Evolutionary conservation across 2,113 vertebrate genomes (phyloP).

Genomic region (Takifugu flavidus): DNA sequence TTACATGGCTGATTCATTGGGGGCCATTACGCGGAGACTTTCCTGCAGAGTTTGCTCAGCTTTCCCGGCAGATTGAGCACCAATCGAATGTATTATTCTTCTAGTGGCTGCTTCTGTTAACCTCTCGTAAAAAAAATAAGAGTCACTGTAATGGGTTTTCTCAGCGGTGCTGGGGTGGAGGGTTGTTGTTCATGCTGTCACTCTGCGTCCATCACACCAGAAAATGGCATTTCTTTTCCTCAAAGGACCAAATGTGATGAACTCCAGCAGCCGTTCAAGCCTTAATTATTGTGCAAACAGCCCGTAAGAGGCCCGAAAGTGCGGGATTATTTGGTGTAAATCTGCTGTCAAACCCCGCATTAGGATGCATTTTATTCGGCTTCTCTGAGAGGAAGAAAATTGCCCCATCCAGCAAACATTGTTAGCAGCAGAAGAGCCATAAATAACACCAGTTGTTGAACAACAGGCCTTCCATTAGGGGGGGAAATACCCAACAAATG

Average conservation of each 20-base stretch:
- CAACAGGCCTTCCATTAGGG: slow-evolving; percentile 4
- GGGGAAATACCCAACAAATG: slow-evolving; percentile 11
- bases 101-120: slow-evolving; percentile 1
- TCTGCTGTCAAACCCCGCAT: not conserved
- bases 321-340: not conserved
- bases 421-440: not conserved
- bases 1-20: slow-evolving; percentile 30
- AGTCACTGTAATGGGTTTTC: slow-evolving; percentile 3
- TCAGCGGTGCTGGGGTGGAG: not conserved
- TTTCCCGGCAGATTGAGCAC: slow-evolving; percentile 16
- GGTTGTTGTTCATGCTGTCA: too few relatives aligned
- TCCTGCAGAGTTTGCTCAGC: not conserved
- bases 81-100: slow-evolving; percentile 4
- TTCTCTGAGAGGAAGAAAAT: not conserved
- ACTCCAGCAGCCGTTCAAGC: not conserved
- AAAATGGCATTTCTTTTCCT: not conserved
- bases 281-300: slow-evolving; percentile 17
- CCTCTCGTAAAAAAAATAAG: slow-evolving; percentile 7
- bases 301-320: not conserved
- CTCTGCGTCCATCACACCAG: not conserved
- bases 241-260: slow-evolving; percentile 12
- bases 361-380: slow-evolving; percentile 1
- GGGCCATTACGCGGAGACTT: slow-evolving; percentile 14
- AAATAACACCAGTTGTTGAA: slow-evolving; percentile 2
- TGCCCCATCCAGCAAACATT: slow-evolving; percentile 9